Evolutionary conservation across 2,113 vertebrate genomes (phyloP), one percentile per base, ranked within the genome.

Genomic region (Pyxicephalus adspersus): DNA sequence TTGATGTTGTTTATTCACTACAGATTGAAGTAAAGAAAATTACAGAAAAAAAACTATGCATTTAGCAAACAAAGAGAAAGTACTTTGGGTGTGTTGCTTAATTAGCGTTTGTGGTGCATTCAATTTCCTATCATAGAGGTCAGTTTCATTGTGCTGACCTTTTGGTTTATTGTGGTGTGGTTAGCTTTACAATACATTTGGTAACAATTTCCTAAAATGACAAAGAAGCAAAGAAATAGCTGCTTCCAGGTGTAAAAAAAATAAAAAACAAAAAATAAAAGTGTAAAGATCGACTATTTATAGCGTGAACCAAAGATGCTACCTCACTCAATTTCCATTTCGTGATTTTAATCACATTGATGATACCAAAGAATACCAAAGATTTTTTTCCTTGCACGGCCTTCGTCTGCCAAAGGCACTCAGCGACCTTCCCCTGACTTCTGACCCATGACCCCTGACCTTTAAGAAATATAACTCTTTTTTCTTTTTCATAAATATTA

Each of bases 291-390:
- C 95, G 95, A 95, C 94, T 95, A 94, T 97, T 97, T 97, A 95
- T 96, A 96, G 95, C 96, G 94, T 95, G 95, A 98, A 99, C 96
- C 96, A 98, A 98, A 99, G 98, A 98, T 92, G 95, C 98, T 99
- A 99, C 98, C 98, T 99, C 97, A 98, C 96, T 97, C 95, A 87
- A 96, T 97, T 95, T 97, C 96, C 96, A 98, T 95, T 73, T 95
- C 84, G 96, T 99, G 96, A 98, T 98, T 96, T 98, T 94, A 96
- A 98, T 99, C 97, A 98, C 96, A 90, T 94, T 95, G 95, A 97
- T 93, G 96, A 99, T 97, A 99, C 97, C 97, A 98, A 99, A 99
- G 97, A 98, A 93, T 96, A 98, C 96, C 96, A 98, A 98, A 98
- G 95, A 97, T 95, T 91, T 91, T 79, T 75, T 80, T 81, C 94